phyloP scores from a whole-genome alignment of 2,888 invertebrate genomes.

The Hirtodrosophila duncani region DNA sequence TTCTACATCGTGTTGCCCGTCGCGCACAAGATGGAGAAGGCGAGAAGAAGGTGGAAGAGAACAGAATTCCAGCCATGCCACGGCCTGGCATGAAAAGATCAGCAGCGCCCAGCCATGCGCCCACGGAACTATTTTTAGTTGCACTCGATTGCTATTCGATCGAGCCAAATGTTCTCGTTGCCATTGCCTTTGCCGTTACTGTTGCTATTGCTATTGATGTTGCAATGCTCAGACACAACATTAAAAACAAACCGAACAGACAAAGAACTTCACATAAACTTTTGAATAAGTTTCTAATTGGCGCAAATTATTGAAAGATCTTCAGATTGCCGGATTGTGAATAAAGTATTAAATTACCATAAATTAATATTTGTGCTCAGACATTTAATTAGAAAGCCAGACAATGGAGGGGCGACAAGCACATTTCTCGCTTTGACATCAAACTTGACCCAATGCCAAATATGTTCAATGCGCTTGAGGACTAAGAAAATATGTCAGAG shows the following conservation, averaged over 20 bases:
- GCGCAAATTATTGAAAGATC: conserved; percentile 58
- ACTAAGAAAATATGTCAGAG: no score
- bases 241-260: conserved; percentile 25
- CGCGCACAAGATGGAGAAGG: conserved; percentile 11
- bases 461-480: neutral
- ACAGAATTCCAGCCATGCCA: conserved; percentile 19
- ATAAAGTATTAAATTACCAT: conserved; percentile 61
- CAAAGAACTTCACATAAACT: conserved; percentile 16
- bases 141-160: conserved; percentile 51
- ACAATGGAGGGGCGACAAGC: conserved; percentile 20
- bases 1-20: conserved; percentile 61
- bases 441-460: conserved; percentile 36
- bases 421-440: conserved; percentile 26
- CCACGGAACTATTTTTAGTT: conserved; percentile 55
- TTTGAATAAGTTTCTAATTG: conserved; percentile 58
- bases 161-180: conserved; percentile 41
- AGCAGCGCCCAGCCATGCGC: conserved; percentile 23
- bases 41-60: conserved; percentile 1
- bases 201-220: conserved; percentile 13
- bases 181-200: conserved; percentile 25
- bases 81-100: conserved; percentile 23
- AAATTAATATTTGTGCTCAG: conserved; percentile 52
- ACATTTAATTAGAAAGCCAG: conserved; percentile 57
- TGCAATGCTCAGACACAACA: conserved; percentile 26
- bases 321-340: conserved; percentile 37